phyloP scores from a whole-genome alignment of 1,140 invertebrate genomes.

The Formica exsecta region DNA sequence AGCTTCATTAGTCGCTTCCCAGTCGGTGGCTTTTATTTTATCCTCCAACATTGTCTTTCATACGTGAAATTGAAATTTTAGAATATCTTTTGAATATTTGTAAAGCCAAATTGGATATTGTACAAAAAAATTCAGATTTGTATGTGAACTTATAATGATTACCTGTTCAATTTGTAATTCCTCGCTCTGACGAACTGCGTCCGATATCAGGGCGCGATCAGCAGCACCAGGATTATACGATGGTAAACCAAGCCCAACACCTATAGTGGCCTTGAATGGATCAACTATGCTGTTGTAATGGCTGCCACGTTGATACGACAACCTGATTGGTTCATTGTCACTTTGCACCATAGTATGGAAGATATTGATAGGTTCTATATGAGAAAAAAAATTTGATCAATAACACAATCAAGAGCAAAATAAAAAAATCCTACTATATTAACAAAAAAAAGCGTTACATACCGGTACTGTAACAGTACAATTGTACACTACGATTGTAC shows the following conservation, averaged over 20 bases:
- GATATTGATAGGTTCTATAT: constrained; percentile 95
- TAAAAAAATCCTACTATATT: not conserved
- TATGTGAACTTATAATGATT: constrained; percentile 1
- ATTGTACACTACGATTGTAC: constrained; percentile 96
- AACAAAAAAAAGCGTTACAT: constrained; percentile 69
- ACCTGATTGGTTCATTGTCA: constrained; percentile 93
- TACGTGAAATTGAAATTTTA: constrained; percentile 38
- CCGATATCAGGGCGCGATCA: constrained; percentile 91
- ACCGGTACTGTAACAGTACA: constrained; percentile 96
- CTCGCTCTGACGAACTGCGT: constrained; percentile 94
- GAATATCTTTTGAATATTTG: not conserved
- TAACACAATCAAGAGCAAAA: not conserved
- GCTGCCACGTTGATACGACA: constrained; percentile 95
- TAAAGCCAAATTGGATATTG: not conserved
- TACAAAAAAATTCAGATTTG: not conserved
- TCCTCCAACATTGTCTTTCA: constrained; percentile 96
- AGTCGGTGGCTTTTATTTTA: constrained; percentile 96
- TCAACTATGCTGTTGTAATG: constrained; percentile 97
- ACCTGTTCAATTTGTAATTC: constrained; percentile 95
- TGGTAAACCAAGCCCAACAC: constrained; percentile 95
- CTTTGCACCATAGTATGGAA: constrained; percentile 93
- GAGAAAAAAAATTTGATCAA: constrained; percentile 65
- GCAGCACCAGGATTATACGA: constrained; percentile 93
- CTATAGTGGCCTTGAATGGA: constrained; percentile 94
- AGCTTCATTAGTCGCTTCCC: constrained; percentile 97